A percentile compares a stretch with the other conserved stretches of the same genome.
Conservation (phyloP, 2,113 vertebrate species). For the Connochaetes taurinus region DNA sequence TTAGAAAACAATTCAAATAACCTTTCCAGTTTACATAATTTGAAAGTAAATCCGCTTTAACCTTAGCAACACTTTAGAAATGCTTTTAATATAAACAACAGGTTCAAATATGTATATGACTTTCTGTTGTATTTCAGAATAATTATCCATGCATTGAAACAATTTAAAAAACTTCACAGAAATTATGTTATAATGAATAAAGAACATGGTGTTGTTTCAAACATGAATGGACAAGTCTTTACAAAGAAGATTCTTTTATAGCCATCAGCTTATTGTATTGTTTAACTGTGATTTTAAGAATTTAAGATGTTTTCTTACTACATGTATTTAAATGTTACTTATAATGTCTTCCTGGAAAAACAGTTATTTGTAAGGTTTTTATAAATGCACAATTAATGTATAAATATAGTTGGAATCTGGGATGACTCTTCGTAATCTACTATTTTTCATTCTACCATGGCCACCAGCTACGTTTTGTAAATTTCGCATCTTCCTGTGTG, state of each 20-base stretch:
- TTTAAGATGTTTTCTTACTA: slow-evolving; percentile 50
- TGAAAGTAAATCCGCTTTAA: slow-evolving; percentile 27
- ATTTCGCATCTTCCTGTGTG: slow-evolving; percentile 47
- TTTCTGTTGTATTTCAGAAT: slow-evolving; percentile 37
- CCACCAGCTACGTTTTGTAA: slow-evolving; percentile 73
- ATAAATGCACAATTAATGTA: slow-evolving; percentile 54
- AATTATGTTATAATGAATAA: slow-evolving; percentile 35
- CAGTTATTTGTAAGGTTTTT: slow-evolving; percentile 64
- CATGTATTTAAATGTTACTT: slow-evolving; percentile 54
- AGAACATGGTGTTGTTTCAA: slow-evolving; percentile 28
- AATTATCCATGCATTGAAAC: slow-evolving; percentile 20
- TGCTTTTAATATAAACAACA: not conserved
- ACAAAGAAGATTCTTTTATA: slow-evolving; percentile 43
- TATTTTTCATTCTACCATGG: slow-evolving; percentile 75
- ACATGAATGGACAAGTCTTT: slow-evolving; percentile 37
- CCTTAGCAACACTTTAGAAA: not conserved
- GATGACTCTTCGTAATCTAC: slow-evolving; percentile 76
- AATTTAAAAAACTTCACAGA: not conserved
- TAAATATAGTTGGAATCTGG: slow-evolving; percentile 38
- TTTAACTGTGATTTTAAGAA: slow-evolving; percentile 55
- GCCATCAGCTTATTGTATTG: slow-evolving; percentile 9
- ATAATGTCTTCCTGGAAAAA: slow-evolving; percentile 65
- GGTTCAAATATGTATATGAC: slow-evolving; percentile 1
- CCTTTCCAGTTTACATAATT: not conserved
- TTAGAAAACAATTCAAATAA: slow-evolving; percentile 16